Conservation (phyloP, 2,797 vertebrate species). For the Zalophus californianus region DNA sequence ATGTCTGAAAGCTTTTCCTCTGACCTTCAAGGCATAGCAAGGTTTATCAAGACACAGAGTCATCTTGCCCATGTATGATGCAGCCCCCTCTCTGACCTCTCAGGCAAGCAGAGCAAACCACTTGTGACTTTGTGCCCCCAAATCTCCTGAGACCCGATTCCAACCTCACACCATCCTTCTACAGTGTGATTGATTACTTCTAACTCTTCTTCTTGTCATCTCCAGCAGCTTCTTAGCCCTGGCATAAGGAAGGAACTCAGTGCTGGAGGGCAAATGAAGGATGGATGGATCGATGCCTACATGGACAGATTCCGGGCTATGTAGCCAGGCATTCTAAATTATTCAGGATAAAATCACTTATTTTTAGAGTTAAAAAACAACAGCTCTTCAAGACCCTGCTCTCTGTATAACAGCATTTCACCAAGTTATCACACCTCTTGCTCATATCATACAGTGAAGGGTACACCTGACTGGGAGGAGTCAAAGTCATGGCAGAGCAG, state of each 20-base stretch:
- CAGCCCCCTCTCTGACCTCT: neutral
- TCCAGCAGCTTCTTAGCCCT: neutral
- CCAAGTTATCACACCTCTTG: neutral
- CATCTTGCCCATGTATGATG: neutral
- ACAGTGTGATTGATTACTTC: neutral
- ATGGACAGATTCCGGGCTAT: neutral
- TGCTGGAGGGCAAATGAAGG: neutral
- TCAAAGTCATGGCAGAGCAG: neutral
- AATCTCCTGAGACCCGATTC: neutral
- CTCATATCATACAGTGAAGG: neutral
- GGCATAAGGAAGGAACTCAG: neutral
- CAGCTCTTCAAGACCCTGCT: neutral
- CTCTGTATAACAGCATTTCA: neutral
- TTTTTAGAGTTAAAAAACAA: neutral
- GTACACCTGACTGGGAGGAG: neutral
- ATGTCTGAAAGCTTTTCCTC: neutral
- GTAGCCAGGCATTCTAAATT: neutral
- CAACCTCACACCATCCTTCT: neutral
- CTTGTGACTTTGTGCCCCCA: neutral
- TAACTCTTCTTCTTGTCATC: neutral
- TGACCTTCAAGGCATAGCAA: neutral
- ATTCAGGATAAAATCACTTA: conserved; percentile 18
- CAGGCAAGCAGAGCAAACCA: neutral
- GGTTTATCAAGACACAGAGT: neutral
- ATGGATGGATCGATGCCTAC: neutral